These are phyloP conservation scores for Chinchilla lanigera DNA, from an alignment of 2,113 vertebrate genomes.

Conservation along the genomic window DNA sequence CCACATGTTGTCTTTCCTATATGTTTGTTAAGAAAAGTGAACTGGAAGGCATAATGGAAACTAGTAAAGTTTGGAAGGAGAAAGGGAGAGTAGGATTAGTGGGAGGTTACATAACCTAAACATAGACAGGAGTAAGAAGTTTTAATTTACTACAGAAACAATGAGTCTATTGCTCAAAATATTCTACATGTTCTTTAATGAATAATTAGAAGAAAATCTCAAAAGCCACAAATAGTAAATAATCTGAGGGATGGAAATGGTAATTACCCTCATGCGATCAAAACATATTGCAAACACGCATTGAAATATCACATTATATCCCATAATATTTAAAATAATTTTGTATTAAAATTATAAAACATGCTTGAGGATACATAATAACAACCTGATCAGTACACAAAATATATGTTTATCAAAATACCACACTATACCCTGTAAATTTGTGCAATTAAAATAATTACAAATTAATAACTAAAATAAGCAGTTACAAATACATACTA, in stretches of 20 bases:
- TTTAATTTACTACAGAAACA: not conserved
- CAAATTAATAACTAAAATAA: not conserved
- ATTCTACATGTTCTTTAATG: not conserved
- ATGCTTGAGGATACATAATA: not conserved
- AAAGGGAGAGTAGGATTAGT: not conserved
- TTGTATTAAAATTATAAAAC: not conserved
- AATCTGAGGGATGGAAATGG: not conserved
- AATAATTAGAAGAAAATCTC: not conserved
- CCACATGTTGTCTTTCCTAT: not conserved
- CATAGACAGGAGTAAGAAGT: not conserved
- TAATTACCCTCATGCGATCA: not conserved
- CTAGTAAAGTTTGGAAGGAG: not conserved
- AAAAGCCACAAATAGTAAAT: too few relatives aligned
- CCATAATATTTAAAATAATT: not conserved
- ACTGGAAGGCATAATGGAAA: too few relatives aligned
- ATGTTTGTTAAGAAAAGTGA: not conserved
- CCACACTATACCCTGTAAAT: not conserved
- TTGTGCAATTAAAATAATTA: not conserved
- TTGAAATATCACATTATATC: not conserved
- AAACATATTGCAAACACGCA: too few relatives aligned
- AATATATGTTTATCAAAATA: not conserved
- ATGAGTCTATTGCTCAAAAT: not conserved
- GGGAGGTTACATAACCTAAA: not conserved
- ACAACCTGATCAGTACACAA: not conserved
- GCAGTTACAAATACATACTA: too few relatives aligned